Conservation (phyloP, 2,888 invertebrate genomes). For the Pollenia griseotomentosa region DNA sequence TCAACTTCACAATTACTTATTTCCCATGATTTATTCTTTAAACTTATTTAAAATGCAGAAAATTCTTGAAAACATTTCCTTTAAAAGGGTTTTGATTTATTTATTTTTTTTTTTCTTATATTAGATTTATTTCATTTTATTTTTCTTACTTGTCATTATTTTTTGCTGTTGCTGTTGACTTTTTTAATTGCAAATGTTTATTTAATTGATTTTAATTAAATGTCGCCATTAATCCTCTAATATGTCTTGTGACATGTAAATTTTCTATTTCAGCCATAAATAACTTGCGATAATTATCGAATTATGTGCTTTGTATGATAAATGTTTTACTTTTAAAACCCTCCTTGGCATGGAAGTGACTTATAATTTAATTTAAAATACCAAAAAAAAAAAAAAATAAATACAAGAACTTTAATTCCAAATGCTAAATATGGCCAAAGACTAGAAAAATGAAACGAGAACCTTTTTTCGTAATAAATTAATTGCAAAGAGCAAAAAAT, state of each 20-base stretch:
- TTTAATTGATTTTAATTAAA: constrained; percentile 61
- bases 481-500: constrained; percentile 16
- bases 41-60: background rate
- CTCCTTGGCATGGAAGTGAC: constrained; percentile 13
- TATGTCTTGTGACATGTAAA: constrained; percentile 55
- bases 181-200: constrained; percentile 40
- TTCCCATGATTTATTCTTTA: constrained; percentile 1
- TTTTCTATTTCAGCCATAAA: constrained; percentile 53
- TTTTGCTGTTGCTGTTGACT: background rate
- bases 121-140: background rate
- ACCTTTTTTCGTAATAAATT: constrained; percentile 29
- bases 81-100: constrained; percentile 27
- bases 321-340: constrained; percentile 35
- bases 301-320: constrained; percentile 25
- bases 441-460: background rate
- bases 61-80: constrained; percentile 24
- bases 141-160: background rate
- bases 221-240: constrained; percentile 51
- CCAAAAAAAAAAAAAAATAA: constrained; percentile 16
- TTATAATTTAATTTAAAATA: constrained; percentile 59
- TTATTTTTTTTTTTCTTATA: background rate
- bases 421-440: background rate
- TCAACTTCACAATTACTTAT: background rate
- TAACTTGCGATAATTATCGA: constrained; percentile 50
- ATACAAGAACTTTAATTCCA: constrained; percentile 31